These are phyloP conservation scores for Azemiops feae DNA, from an alignment of 2,113 vertebrate species.

Conservation along the genomic window DNA sequence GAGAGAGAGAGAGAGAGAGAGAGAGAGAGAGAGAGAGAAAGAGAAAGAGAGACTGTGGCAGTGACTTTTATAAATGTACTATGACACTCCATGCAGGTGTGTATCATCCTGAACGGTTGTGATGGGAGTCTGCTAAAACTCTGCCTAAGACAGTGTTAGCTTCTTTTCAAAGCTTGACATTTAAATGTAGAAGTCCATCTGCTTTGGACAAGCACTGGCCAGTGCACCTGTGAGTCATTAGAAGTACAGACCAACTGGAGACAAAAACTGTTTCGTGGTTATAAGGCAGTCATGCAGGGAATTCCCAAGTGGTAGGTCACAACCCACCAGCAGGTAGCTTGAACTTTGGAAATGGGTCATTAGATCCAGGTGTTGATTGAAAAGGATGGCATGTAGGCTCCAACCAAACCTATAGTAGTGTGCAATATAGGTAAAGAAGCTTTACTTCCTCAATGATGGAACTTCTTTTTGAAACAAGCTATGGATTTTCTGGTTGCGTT, in stretches of 20 bases:
- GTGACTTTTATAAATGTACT: background rate
- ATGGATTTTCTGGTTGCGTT: background rate
- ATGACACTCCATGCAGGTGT: background rate
- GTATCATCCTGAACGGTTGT: conserved; percentile 12
- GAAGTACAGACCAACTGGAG: conserved; percentile 6
- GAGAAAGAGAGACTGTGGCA: background rate
- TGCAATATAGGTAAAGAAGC: background rate
- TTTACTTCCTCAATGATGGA: background rate
- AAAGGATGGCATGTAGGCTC: conserved; percentile 9
- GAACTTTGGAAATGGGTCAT: conserved; percentile 25
- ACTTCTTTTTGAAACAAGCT: background rate
- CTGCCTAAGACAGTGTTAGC: background rate
- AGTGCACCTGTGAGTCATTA: background rate
- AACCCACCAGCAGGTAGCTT: conserved; percentile 27
- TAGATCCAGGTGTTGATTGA: conserved; percentile 9
- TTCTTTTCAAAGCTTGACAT: background rate
- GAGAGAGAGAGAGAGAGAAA: too few relatives aligned
- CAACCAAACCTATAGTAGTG: background rate
- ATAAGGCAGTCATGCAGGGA: conserved; percentile 26
- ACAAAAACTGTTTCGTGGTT: conserved; percentile 9
- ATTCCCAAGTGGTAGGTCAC: conserved; percentile 21
- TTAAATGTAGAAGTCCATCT: conserved; percentile 19
- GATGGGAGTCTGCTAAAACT: conserved; percentile 3
- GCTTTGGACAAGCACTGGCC: conserved; percentile 3
- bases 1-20: too few relatives aligned